Conservation (phyloP, 2,113 vertebrate species). For the Castor canadensis region DNA sequence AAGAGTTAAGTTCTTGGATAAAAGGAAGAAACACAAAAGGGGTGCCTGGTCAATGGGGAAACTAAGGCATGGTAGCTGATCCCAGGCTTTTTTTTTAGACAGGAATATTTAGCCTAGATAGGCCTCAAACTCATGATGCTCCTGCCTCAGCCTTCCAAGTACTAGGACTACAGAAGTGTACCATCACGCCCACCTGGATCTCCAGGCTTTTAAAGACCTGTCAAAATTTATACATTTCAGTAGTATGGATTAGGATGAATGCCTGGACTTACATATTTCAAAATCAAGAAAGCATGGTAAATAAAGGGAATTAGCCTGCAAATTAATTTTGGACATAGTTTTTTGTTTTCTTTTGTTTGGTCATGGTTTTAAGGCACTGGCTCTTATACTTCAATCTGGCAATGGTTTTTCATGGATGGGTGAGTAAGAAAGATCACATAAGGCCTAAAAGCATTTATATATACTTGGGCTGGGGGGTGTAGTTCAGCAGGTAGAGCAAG, state of each 20-base stretch:
- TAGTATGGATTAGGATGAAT: neutral
- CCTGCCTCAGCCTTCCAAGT: neutral
- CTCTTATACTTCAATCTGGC: slow-evolving; percentile 1
- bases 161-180: neutral
- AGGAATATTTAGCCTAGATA: too few relatives aligned
- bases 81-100: neutral
- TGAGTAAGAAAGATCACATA: neutral
- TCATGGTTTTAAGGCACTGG: neutral
- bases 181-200: neutral
- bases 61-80: neutral
- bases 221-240: neutral
- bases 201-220: neutral
- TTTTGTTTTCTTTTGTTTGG: neutral
- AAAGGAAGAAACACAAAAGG: neutral
- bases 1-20: neutral
- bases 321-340: neutral
- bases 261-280: neutral
- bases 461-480: neutral
- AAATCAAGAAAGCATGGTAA: slow-evolving; percentile 15
- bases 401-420: neutral
- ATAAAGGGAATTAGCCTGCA: neutral
- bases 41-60: neutral
- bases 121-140: neutral
- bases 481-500: neutral
- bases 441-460: neutral